phyloP scores from a whole-genome alignment of 1,140 invertebrate species.

The Sycobia sp. region DNA sequence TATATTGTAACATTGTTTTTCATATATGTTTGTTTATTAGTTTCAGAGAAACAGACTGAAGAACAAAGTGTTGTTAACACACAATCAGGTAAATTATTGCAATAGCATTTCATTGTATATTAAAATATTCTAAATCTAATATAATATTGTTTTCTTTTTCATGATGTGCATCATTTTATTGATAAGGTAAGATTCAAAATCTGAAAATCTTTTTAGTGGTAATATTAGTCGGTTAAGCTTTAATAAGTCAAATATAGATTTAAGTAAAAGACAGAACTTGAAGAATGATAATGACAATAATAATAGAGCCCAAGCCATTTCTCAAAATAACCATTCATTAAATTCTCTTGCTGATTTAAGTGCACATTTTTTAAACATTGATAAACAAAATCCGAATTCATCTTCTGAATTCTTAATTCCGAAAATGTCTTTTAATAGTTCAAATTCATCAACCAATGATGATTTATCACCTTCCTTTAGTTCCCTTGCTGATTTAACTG shows the following conservation, averaged over 20 bases:
- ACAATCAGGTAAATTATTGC: constrained; percentile 47
- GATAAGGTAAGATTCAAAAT: constrained; percentile 64
- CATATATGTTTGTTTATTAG: no score
- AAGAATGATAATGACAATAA: constrained; percentile 4
- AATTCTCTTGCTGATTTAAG: constrained; percentile 35
- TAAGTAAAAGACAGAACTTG: not conserved
- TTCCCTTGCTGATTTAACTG: constrained; percentile 50
- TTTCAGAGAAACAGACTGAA: not conserved
- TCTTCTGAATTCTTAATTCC: constrained; percentile 12
- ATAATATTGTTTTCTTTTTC: constrained; percentile 53
- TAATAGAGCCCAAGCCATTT: no score
- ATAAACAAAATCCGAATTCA: constrained; percentile 5
- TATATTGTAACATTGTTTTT: not conserved
- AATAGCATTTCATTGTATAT: constrained; percentile 17
- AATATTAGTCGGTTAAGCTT: not conserved
- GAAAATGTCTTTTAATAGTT: constrained; percentile 30
- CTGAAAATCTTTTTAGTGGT: constrained; percentile 13
- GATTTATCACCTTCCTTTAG: constrained; percentile 35
- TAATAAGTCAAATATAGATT: constrained; percentile 2
- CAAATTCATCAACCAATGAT: not conserved
- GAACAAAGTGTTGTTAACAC: constrained; percentile 19
- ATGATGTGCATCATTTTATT: constrained; percentile 51
- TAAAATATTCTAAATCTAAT: constrained; percentile 18
- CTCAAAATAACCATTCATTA: constrained; percentile 24
- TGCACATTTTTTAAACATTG: constrained; percentile 25